A percentile compares a stretch with the other conserved stretches of the same genome.
These are phyloP conservation scores for Silurus meridionalis DNA, from an alignment of 2,113 vertebrate species.

Conservation along the genomic window DNA sequence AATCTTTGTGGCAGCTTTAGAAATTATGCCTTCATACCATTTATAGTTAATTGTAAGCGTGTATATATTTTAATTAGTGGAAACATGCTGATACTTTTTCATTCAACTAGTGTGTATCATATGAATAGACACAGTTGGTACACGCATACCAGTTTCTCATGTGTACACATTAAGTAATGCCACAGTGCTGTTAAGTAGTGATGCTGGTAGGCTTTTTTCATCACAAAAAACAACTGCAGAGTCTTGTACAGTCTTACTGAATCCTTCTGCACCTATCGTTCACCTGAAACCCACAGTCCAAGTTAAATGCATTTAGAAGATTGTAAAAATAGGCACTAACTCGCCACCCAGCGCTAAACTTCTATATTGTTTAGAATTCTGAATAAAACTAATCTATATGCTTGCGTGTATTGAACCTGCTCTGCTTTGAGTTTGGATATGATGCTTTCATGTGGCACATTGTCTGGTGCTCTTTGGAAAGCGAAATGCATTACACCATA, in stretches of 20 bases:
- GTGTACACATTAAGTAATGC: not conserved
- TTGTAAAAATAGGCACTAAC: not conserved
- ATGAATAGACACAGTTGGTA: not conserved
- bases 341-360: slow-evolving; percentile 18
- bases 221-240: not conserved
- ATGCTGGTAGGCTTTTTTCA: not conserved
- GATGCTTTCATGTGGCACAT: slow-evolving; percentile 57
- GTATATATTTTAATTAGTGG: not conserved
- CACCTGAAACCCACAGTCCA: not conserved
- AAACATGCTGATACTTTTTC: not conserved
- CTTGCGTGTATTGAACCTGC: slow-evolving; percentile 40
- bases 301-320: not conserved
- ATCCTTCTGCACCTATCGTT: not conserved
- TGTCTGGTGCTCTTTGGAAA: slow-evolving; percentile 57
- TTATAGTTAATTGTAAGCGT: not conserved
- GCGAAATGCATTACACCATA: slow-evolving; percentile 58
- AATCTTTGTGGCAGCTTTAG: not conserved
- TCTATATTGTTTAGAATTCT: slow-evolving; percentile 27
- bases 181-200: not conserved
- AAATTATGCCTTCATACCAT: not conserved
- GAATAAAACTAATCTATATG: slow-evolving; percentile 46
- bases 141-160: not conserved
- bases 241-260: not conserved
- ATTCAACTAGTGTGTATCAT: not conserved
- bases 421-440: slow-evolving; percentile 59